Evolutionary conservation across 2,797 vertebrate genomes (phyloP), one percentile per base, ranked within the genome.

Genomic region (Mormyrus hasselquistii): DNA sequence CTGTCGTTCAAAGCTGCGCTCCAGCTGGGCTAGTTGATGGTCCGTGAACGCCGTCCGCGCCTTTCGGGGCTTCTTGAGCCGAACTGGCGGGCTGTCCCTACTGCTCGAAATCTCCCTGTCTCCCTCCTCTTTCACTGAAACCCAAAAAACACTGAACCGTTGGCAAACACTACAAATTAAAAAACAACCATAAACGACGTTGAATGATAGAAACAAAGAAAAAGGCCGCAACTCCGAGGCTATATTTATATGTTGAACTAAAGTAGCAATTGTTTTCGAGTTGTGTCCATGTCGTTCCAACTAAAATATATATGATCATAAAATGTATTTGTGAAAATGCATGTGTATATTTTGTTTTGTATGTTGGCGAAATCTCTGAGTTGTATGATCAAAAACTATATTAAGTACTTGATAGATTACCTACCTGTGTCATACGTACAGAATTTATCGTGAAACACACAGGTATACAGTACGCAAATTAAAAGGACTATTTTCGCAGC

Each of bases 21-120:
- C 98, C 93, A 99, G 95, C 95, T 99, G 98, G 0, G 98, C 98
- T 92, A 99, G 95, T 93, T 99, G 98, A 93, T 99, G 98, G 94
- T 99, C 98, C 0, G 98, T 99, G 95, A 99, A 99, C 93, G 98
- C 98, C 9, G 98, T 99, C 91, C 98, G 97, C 44, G 98, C 98
- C 95, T 99, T 99, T 69, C 98, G 94, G 0, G 98, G 98, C 93
- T 99, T 99, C 95, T 99, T 99, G 92, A 99, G 96, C 91, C 98
- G 94, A 87, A 98, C 97, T 2, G 98, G 98, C 2, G 98, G 96
- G 29, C 98, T 99, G 93, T 99, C 98, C 93, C 98, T 95, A 89
- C 98, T 99, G 93, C 98, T 99, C 91, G 98, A 99, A 94, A 99
- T 99, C 93, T 99, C 98, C 49, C 98, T 92, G 95, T 99, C 98